A percentile compares a stretch with the other conserved stretches of the same genome.
Evolutionary conservation across 2,888 invertebrate species (phyloP).

Genomic region (Archaeoteleia sp.): DNA sequence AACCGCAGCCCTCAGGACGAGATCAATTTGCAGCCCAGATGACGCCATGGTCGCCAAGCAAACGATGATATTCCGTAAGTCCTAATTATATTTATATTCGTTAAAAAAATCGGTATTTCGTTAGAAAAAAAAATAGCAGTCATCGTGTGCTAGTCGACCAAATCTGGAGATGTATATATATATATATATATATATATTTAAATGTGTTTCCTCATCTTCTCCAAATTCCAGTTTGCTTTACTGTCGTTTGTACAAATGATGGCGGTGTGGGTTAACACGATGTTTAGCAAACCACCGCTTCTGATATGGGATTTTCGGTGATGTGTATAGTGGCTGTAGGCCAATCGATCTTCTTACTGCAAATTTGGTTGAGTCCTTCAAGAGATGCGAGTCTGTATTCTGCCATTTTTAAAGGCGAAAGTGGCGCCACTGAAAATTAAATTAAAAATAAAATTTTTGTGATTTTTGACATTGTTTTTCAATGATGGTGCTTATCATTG

Average conservation of each 20-base stretch:
- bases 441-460: slow-evolving; percentile 21
- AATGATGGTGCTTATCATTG: too few relatives aligned
- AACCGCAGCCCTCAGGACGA: slow-evolving; percentile 35
- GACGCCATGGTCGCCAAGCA: slow-evolving; percentile 26
- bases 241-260: slow-evolving; percentile 56
- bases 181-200: slow-evolving; percentile 45
- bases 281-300: slow-evolving; percentile 83
- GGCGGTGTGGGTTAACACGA: slow-evolving; percentile 37
- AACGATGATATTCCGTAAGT: slow-evolving; percentile 39
- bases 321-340: slow-evolving; percentile 83
- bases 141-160: slow-evolving; percentile 35
- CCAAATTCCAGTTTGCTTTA: slow-evolving; percentile 43
- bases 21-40: slow-evolving; percentile 33
- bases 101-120: slow-evolving; percentile 38
- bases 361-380: slow-evolving; percentile 76
- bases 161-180: slow-evolving; percentile 26
- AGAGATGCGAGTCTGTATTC: slow-evolving; percentile 80
- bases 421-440: slow-evolving; percentile 80
- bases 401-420: slow-evolving; percentile 83
- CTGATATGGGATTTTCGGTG: slow-evolving; percentile 87
- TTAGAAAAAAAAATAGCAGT: slow-evolving; percentile 31
- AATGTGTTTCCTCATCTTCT: slow-evolving; percentile 49
- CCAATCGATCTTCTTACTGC: slow-evolving; percentile 75
- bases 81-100: slow-evolving; percentile 27
- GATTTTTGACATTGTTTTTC: slow-evolving; percentile 7